Base-by-base conservation (phyloP, 2,888 invertebrate genomes). In the Antitype chi region DNA sequence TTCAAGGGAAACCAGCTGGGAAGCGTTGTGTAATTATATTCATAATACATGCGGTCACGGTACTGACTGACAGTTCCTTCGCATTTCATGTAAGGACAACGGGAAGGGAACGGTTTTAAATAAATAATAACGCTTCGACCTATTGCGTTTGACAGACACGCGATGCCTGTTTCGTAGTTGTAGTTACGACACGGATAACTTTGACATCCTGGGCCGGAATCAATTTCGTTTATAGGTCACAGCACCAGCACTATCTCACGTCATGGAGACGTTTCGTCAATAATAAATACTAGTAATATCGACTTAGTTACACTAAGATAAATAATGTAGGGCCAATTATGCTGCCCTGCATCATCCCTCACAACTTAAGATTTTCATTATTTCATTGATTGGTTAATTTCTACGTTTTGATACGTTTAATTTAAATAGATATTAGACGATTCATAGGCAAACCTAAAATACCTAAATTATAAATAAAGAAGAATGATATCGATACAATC, bases 21-120 rank as follows among this genome's bases (percentile, higher is more conserved):
- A 87, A 84, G 74, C 76, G 74, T 78, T 83, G 62, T 66, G 77
- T 84, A 86, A 87, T 78, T 75, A 74, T 66, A 84, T 78, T 74
- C 71, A 84, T 74, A 74, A 80, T 63, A 74, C 60, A 78, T 69
- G 62, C 66, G 72, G 74, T 79, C 75, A 84, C 87, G 87, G 62
- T 66, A 76, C 63, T 71, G 78, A 74, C 70, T 69, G 83, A 66
- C 83, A 82, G 78, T 84, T 84, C 82, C 83, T 84, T 49, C 28
- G 53, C 74, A 74, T 84, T 84, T 82, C 78, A 85, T 82, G 57
- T 63, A 78, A 78, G 69, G 53, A 80, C 32, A 85, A 74, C 25
- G 77, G 85, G 82, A 82, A 70, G 68, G 53, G n/a, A 77, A 70
- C 60, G 20, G 60, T 85, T 85, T 53, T 59, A 60, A 84, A 74